Percentiles rank a stretch among this genome's conserved stretches.
Conservation (phyloP, 2,113 vertebrate genomes). For the Saguinus imperator region DNA sequence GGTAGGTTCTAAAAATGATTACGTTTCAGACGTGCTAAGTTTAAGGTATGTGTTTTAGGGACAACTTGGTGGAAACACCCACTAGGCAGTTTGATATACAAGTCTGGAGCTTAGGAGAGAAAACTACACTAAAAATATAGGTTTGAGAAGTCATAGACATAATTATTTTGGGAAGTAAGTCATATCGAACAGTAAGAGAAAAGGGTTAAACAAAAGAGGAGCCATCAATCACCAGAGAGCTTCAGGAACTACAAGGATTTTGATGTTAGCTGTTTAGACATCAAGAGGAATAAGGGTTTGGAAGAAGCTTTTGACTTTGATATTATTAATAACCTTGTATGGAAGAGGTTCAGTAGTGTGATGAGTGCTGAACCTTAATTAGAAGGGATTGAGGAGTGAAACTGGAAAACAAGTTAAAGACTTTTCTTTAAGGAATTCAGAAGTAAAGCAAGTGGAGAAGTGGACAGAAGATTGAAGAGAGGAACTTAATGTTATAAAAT, state of each 20-base stretch:
- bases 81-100: neutral
- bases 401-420: neutral
- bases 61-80: neutral
- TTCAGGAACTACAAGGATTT: neutral
- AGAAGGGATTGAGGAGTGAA: neutral
- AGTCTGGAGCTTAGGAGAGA: neutral
- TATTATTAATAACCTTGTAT: neutral
- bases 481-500: neutral
- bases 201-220: neutral
- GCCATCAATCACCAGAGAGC: neutral
- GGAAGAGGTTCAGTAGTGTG: neutral
- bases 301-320: neutral
- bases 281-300: neutral
- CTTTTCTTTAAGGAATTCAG: slow-evolving; percentile 4
- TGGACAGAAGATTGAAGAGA: neutral
- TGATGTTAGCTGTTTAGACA: neutral
- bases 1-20: neutral
- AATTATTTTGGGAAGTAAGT: neutral
- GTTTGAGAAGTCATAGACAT: neutral
- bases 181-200: neutral
- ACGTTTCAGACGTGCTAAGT: neutral
- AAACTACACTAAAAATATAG: neutral
- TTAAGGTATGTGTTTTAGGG: neutral
- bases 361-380: neutral
- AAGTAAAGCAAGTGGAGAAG: neutral